Evolutionary conservation across 2,888 invertebrate genomes (phyloP).

Genomic region (Candidula unifasciata): DNA sequence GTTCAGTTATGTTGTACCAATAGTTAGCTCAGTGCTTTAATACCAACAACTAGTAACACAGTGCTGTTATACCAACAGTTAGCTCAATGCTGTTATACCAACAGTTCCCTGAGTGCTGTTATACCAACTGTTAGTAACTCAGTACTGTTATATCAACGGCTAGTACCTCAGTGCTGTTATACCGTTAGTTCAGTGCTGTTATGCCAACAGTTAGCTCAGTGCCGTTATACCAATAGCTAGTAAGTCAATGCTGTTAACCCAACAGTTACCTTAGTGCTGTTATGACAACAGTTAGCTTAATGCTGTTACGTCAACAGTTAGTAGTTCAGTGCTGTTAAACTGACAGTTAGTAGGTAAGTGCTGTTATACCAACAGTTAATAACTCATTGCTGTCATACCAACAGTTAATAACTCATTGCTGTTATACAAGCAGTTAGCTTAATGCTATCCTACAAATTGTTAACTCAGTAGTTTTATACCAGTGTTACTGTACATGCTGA

Average conservation of each 20-base stretch:
- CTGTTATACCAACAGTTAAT: neutral
- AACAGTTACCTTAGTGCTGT: conserved; percentile 61
- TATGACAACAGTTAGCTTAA: neutral
- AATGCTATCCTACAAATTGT: neutral
- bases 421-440: neutral
- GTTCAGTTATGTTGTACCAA: conserved; percentile 57
- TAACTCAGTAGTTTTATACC: too few relatives aligned
- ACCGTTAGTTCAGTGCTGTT: too few relatives aligned
- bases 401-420: neutral
- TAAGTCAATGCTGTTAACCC: conserved; percentile 66
- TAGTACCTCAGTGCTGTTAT: too few relatives aligned
- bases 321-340: neutral
- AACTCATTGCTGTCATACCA: neutral
- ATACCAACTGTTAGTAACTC: too few relatives aligned
- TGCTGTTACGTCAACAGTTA: neutral
- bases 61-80: neutral
- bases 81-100: neutral
- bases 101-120: neutral
- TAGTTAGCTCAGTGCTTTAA: neutral
- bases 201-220: too few relatives aligned
- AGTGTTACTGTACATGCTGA: too few relatives aligned
- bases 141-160: too few relatives aligned
- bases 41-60: neutral
- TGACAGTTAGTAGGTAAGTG: neutral
- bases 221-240: too few relatives aligned